phyloP scores from a whole-genome alignment of 2,113 vertebrate genomes.

The Pycnonotus jocosus region DNA sequence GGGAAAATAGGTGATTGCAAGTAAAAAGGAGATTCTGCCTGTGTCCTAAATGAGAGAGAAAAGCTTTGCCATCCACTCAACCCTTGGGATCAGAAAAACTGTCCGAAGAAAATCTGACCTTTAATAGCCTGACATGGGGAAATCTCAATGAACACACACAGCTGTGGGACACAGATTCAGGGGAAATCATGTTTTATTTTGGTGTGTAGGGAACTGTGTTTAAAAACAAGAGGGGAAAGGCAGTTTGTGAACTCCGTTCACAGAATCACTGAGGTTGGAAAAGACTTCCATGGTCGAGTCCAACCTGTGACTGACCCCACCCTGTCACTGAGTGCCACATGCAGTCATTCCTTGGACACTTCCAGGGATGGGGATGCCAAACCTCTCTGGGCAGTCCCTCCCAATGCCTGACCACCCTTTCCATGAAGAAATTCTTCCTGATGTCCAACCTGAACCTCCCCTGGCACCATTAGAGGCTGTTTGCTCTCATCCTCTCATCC shows the following conservation, averaged over 20 bases:
- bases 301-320: not conserved
- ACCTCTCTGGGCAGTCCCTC: not conserved
- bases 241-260: not conserved
- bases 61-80: not conserved
- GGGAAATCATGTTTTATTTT: not conserved
- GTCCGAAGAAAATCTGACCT: not conserved
- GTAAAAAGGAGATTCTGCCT: not conserved
- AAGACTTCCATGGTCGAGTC: fast-evolving
- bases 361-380: not conserved
- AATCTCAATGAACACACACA: not conserved
- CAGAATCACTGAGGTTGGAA: not conserved
- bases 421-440: not conserved
- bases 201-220: not conserved
- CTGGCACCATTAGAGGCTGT: fast-evolving
- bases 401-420: not conserved
- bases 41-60: not conserved
- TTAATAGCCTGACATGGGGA: not conserved
- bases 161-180: not conserved
- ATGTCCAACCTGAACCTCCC: fast-evolving
- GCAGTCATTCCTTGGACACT: not conserved
- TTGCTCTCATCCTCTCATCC: fast-evolving
- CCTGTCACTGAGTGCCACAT: not conserved
- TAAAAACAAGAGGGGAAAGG: not conserved
- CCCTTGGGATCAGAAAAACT: not conserved
- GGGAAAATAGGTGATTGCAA: not conserved